Conservation (phyloP, 2,888 invertebrate species). For the Plebejus melissa region DNA sequence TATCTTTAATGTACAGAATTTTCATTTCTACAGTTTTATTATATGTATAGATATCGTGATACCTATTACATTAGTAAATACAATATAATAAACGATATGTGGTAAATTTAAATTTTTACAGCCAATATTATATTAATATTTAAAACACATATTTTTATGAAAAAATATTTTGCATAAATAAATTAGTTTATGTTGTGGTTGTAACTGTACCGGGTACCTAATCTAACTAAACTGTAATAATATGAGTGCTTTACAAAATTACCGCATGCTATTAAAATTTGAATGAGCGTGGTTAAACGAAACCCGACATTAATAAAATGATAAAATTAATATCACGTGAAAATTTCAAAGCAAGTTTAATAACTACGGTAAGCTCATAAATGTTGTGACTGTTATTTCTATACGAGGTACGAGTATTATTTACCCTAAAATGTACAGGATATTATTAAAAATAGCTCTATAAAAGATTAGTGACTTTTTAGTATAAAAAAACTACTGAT, state of each 20-base stretch:
- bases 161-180: background rate
- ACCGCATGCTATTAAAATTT: conserved; percentile 13
- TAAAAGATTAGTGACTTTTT: too few relatives aligned
- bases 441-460: background rate
- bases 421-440: background rate
- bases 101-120: background rate
- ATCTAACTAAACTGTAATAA: conserved; percentile 5
- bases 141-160: background rate
- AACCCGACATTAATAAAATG: conserved; percentile 19
- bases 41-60: too few relatives aligned
- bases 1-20: too few relatives aligned
- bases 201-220: background rate
- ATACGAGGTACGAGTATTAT: background rate
- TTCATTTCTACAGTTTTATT: too few relatives aligned
- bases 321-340: conserved; percentile 23
- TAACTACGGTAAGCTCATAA: conserved; percentile 10
- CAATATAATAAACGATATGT: too few relatives aligned
- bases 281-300: conserved; percentile 4
- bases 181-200: background rate
- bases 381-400: conserved; percentile 3
- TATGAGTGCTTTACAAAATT: conserved; percentile 20
- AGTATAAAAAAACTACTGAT: too few relatives aligned
- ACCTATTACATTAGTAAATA: too few relatives aligned
- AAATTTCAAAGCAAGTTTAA: conserved; percentile 22
- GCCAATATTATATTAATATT: background rate